Evolutionary conservation across 64 coral and sea anemone genomes (phyloP).

Genomic region (Actinia tenebrosa): DNA sequence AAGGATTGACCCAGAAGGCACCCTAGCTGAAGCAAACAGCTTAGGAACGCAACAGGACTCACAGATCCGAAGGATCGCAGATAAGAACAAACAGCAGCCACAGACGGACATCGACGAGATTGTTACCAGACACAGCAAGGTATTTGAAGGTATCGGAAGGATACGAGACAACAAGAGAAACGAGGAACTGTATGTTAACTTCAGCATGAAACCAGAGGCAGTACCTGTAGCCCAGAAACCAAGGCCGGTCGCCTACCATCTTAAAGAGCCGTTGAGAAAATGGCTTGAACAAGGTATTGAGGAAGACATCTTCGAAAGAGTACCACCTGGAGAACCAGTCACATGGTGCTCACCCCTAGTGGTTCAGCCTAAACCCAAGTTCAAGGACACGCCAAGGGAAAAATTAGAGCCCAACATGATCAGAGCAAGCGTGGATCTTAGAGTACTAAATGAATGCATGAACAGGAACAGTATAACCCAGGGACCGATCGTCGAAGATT

Average conservation of each 20-base stretch:
- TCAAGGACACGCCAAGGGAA: neutral
- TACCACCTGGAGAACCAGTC: neutral
- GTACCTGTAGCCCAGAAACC: conserved; percentile 30
- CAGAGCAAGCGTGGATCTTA: too few relatives aligned
- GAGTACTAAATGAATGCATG: neutral
- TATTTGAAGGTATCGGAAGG: conserved; percentile 19
- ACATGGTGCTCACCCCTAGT: too few relatives aligned
- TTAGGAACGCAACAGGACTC: neutral
- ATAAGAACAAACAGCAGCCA: neutral
- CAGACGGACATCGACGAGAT: neutral
- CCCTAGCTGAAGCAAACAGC: conserved; percentile 29
- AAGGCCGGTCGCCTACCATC: neutral
- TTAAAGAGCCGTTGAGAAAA: conserved; percentile 38
- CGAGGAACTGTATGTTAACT: too few relatives aligned
- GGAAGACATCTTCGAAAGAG: conserved; percentile 47
- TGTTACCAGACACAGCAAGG: conserved; percentile 2
- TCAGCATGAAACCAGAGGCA: too few relatives aligned
- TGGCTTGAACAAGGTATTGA: conserved; percentile 35
- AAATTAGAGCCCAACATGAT: neutral
- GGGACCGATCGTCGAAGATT: conserved; percentile 23
- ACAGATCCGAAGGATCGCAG: conserved; percentile 2
- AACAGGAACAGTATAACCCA: neutral
- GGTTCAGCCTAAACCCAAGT: too few relatives aligned
- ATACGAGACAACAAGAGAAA: neutral
- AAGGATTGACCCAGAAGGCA: conserved; percentile 56